Base-by-base conservation (phyloP, 2,113 vertebrate genomes). In the Butastur rufipennis region DNA sequence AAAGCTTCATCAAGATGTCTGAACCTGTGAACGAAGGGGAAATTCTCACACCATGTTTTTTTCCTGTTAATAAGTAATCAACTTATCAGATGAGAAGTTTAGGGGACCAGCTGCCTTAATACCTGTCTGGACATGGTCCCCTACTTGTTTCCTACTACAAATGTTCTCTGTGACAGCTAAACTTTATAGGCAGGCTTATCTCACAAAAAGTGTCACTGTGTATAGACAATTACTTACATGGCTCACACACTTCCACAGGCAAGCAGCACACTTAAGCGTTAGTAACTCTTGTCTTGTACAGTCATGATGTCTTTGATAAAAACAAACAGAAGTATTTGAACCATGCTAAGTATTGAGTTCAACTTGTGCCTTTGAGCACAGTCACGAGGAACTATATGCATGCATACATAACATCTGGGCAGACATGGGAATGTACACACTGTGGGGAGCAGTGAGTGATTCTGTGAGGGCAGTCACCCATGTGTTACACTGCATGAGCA, bases 1-100 rank as follows among this genome's bases (percentile, higher is more conserved):
- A 98, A 88, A 82, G 98, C 98, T 96, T 98, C 98, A 29, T 98
- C 98, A 43, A 99, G 97, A 47, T 97, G 97, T 62, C 98, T 98
- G 83, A 98, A 98, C 92, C 98, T 98, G 94, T 12, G 42, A 36
- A n/a, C 88, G 42, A 65, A 93, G 36, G 45, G 40, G 42, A 81
- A 61, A 31, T 31, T 38, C 13, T 63, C 48, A 85, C 16, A 21
- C 6, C 0, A 0, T 14, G 43, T 1, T 36, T 61, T 86, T 61
- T 52, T 36, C 38, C 38, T 0, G 5, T 31, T 40, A 16, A 14
- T 16, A 74, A 70, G 20, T 12, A 53, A 53, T 6, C 11, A 63
- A 8, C 34, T 58, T 36, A 63, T 7, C 42, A 40, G 42, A 32
- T 36, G 40, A 13, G 29, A 55, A 58, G 13, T 48, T 48, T 32